phyloP scores from a whole-genome alignment of 1,140 invertebrate species.

The Papilio helenus region DNA sequence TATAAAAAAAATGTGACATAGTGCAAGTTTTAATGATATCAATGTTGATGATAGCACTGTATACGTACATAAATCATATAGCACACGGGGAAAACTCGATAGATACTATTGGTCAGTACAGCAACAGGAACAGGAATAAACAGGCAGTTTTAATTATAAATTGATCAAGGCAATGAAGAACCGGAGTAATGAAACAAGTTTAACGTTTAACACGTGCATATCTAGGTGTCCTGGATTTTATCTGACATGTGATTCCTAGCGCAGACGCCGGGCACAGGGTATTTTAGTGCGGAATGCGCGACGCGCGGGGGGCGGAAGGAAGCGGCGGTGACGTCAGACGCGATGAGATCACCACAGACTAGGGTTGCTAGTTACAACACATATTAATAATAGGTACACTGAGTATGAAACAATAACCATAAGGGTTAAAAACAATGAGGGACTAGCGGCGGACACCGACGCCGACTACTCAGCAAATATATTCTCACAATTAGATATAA shows the following conservation, averaged over 20 bases:
- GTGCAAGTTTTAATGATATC: not conserved
- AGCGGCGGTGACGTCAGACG: constrained; percentile 55
- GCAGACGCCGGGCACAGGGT: constrained; percentile 29
- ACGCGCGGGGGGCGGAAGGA: constrained; percentile 56
- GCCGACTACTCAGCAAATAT: not conserved
- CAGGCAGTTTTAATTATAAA: constrained; percentile 11
- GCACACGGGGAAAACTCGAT: not conserved
- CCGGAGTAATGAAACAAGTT: constrained; percentile 21
- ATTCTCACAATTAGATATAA: not conserved
- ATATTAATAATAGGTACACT: not conserved
- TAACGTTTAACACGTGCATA: constrained; percentile 1
- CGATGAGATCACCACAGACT: constrained; percentile 52
- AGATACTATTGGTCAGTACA: not conserved
- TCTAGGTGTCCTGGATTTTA: constrained; percentile 32
- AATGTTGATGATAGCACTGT: not conserved
- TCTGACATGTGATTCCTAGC: constrained; percentile 24
- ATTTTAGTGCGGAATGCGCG: constrained; percentile 43
- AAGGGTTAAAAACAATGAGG: not conserved
- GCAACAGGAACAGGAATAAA: constrained; percentile 8
- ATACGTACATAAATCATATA: not conserved
- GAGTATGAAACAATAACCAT: too few species aligned
- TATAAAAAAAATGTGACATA: not conserved
- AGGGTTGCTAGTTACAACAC: not conserved
- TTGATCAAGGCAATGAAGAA: constrained; percentile 11
- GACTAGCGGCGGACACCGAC: not conserved